A percentile compares a stretch with the other conserved stretches of the same genome.
Conservation (phyloP, 2,888 invertebrate species). For the Cephus rjabovi region DNA sequence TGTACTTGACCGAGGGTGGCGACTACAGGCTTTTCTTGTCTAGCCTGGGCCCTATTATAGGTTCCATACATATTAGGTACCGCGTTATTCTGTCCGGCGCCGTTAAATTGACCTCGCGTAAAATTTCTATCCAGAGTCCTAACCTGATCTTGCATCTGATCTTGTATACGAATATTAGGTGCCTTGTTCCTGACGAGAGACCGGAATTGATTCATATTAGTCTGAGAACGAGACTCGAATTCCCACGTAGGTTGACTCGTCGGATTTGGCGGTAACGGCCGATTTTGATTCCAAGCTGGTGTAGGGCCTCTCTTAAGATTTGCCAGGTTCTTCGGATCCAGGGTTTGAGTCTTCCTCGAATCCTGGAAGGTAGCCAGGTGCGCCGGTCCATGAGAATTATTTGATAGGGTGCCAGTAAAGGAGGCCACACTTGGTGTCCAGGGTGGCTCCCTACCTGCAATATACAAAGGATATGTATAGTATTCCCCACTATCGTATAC, state of each 20-base stretch:
- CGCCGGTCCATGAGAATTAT: slow-evolving; percentile 62
- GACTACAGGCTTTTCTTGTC: slow-evolving; percentile 58
- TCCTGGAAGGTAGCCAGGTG: slow-evolving; percentile 64
- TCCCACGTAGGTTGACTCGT: slow-evolving; percentile 50
- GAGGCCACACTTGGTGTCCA: slow-evolving; percentile 65
- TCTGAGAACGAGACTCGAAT: slow-evolving; percentile 61
- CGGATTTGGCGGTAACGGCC: slow-evolving; percentile 56
- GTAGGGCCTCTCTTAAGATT: slow-evolving; percentile 61
- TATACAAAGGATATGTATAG: not conserved
- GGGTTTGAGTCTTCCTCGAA: slow-evolving; percentile 62
- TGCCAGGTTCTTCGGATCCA: slow-evolving; percentile 63
- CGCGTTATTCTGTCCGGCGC: slow-evolving; percentile 43
- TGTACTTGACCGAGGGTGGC: slow-evolving; percentile 63
- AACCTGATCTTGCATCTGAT: slow-evolving; percentile 62
- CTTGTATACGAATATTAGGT: slow-evolving; percentile 53
- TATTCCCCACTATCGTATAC: not conserved
- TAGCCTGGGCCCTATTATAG: slow-evolving; percentile 57
- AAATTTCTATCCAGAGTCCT: slow-evolving; percentile 63
- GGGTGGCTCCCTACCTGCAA: slow-evolving; percentile 62
- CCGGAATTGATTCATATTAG: slow-evolving; percentile 69
- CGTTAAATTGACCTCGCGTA: slow-evolving; percentile 51
- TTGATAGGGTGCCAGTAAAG: slow-evolving; percentile 62
- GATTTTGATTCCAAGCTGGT: slow-evolving; percentile 62
- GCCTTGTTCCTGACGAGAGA: slow-evolving; percentile 66
- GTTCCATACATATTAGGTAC: slow-evolving; percentile 66